phyloP scores from a whole-genome alignment of 2,888 invertebrate genomes.

The Xylocampa areola region DNA sequence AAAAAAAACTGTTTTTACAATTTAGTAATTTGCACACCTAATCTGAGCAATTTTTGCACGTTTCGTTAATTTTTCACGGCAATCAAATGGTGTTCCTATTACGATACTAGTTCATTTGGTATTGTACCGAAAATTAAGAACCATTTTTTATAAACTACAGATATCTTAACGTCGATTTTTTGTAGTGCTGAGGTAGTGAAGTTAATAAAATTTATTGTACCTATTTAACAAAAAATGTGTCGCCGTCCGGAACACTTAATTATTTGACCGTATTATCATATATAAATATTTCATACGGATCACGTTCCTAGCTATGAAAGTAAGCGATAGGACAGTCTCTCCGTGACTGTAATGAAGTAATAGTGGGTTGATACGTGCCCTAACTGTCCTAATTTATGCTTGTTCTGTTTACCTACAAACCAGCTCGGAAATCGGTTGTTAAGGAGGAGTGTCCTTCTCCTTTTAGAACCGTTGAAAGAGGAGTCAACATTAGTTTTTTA shows the following conservation, averaged over 20 bases:
- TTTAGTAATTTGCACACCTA: no score
- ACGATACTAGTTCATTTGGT: conserved; percentile 1
- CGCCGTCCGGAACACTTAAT: not conserved
- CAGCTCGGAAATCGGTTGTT: conserved; percentile 14
- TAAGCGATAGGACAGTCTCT: conserved; percentile 35
- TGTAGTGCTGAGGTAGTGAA: not conserved
- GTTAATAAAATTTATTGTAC: no score
- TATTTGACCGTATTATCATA: conserved; percentile 34
- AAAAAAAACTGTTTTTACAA: no score
- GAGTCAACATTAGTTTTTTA: no score
- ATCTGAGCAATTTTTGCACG: not conserved
- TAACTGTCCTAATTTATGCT: conserved; percentile 55
- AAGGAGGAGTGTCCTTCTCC: conserved; percentile 7
- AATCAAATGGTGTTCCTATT: conserved; percentile 8
- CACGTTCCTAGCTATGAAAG: conserved; percentile 47
- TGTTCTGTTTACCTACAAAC: conserved; percentile 56
- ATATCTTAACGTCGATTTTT: not conserved
- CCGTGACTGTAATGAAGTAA: conserved; percentile 53
- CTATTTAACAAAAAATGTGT: not conserved
- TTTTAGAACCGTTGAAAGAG: no score
- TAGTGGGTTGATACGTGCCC: conserved; percentile 47
- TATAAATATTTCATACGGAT: conserved; percentile 36
- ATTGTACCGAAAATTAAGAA: not conserved
- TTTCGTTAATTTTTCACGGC: conserved; percentile 15
- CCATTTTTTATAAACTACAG: not conserved